Evolutionary conservation across 2,797 vertebrate genomes (phyloP).

Genomic region (Eulemur rubriventer): DNA sequence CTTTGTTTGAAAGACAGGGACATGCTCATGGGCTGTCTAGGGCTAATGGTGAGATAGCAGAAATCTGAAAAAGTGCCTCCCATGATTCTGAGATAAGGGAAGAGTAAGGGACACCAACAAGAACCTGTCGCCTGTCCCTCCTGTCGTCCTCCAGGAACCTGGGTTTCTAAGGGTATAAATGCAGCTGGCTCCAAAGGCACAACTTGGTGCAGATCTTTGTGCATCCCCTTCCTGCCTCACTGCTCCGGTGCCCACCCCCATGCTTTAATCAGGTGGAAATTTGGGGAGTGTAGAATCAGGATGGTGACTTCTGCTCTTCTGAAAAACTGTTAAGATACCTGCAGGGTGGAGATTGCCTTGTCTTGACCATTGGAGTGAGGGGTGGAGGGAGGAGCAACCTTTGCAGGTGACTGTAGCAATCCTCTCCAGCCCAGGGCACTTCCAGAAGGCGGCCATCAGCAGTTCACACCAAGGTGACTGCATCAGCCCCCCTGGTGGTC

Average conservation of each 20-base stretch:
- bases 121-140: neutral
- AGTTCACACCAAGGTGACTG: neutral
- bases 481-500: no score
- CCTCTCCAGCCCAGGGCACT: accelerated
- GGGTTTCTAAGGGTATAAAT: neutral
- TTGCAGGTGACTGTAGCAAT: neutral
- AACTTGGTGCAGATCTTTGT: neutral
- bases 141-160: neutral
- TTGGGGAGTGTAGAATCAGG: neutral
- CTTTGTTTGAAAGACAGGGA: conserved; percentile 55
- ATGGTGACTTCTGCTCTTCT: neutral
- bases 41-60: conserved; percentile 28
- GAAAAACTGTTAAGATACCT: neutral
- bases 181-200: neutral
- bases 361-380: neutral
- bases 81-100: neutral
- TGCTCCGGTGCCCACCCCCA: accelerated
- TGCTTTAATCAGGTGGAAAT: neutral
- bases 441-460: neutral
- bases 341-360: neutral
- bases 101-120: neutral
- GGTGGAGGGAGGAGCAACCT: no score
- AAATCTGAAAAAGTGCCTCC: conserved; percentile 18
- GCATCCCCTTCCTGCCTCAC: neutral
- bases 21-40: conserved; percentile 34